A percentile compares a stretch with the other conserved stretches of the same genome.
Conservation (phyloP, 2,797 vertebrate species). For the Pangasius mekongensis region DNA sequence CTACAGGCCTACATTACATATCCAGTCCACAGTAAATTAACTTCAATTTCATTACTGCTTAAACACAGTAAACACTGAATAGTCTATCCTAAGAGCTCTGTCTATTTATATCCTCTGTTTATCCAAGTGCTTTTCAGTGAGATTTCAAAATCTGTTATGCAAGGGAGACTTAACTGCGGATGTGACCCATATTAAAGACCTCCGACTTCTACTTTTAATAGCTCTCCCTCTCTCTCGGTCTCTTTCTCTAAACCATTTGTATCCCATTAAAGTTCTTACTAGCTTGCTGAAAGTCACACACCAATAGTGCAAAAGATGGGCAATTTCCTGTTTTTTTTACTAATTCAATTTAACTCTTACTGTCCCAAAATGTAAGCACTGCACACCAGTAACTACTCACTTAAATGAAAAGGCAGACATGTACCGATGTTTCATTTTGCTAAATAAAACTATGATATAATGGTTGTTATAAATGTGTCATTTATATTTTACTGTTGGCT, state of each 20-base stretch:
- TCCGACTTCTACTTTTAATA: not conserved
- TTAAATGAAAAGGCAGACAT: no score
- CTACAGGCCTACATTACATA: not conserved
- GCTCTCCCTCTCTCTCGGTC: not conserved
- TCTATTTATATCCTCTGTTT: not conserved
- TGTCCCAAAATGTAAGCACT: not conserved
- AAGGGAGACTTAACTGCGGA: not conserved
- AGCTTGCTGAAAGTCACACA: not conserved
- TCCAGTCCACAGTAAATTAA: not conserved
- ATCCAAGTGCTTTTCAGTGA: not conserved
- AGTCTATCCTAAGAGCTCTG: not conserved
- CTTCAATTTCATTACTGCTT: not conserved
- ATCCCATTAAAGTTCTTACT: not conserved
- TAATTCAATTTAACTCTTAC: not conserved
- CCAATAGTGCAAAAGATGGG: not conserved
- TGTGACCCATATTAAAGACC: not conserved
- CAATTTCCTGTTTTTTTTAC: not conserved
- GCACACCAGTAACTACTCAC: not conserved
- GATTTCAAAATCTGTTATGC: not conserved
- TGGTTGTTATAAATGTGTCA: no score
- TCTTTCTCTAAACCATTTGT: not conserved
- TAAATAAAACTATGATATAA: no score
- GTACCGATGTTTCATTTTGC: no score
- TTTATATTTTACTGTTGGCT: not conserved
- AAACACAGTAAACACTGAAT: not conserved